These are phyloP conservation scores for Cyanoramphus novaezelandiae DNA, from an alignment of 2,113 vertebrate species.

Conservation along the genomic window DNA sequence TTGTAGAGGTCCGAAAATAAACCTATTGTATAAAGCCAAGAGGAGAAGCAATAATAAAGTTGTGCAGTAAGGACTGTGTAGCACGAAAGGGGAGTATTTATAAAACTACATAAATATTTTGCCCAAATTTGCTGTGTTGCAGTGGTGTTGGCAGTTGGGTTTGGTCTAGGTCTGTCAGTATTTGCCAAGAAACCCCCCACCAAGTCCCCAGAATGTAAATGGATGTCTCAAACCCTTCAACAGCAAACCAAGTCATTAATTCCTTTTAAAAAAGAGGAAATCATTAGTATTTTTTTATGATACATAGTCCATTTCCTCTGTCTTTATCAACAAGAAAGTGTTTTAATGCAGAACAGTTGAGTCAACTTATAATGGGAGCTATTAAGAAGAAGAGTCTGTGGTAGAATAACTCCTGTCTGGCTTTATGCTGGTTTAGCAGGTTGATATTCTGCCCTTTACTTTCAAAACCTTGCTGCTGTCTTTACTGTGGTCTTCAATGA, in stretches of 20 bases:
- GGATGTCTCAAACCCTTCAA: not conserved
- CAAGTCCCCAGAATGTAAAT: too few species aligned
- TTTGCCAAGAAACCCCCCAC: not conserved
- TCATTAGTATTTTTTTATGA: not conserved
- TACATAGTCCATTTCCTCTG: rapidly evolving
- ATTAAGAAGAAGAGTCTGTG: not conserved
- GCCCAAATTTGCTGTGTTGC: too few species aligned
- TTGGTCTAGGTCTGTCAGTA: not conserved
- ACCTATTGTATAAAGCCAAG: not conserved
- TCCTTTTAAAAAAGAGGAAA: not conserved
- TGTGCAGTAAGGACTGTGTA: not conserved
- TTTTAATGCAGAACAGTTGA: too few species aligned
- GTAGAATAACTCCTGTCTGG: not conserved
- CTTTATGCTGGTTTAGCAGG: not conserved
- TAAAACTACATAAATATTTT: not conserved
- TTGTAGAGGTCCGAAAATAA: not conserved
- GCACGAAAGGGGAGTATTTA: not conserved
- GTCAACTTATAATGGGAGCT: not conserved
- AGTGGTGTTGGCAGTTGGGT: rapidly evolving
- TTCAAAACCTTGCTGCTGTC: not conserved
- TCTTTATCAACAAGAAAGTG: not conserved
- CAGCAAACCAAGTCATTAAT: not conserved
- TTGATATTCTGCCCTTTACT: not conserved
- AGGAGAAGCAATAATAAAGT: not conserved
- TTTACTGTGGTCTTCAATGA: not conserved